Base-by-base conservation (phyloP, 2,797 vertebrate genomes). In the Melanitta fusca region DNA sequence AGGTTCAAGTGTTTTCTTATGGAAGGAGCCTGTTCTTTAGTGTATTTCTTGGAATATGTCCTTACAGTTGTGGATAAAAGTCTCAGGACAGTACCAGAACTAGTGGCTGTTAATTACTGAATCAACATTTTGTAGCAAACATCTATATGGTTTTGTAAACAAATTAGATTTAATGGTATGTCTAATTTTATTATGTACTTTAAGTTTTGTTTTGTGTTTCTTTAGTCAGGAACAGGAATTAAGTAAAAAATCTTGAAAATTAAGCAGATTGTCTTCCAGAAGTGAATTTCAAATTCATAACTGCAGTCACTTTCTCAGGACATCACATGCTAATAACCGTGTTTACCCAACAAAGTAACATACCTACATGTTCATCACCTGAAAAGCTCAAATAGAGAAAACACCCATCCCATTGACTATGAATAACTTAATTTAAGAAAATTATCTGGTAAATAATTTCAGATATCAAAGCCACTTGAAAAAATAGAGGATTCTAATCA, bases 291-390 rank as follows among this genome's bases (percentile, higher is more conserved):
- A 15, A 4, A 69, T 53, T 41, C 6, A 5, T 38, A 24, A 16
- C 12, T 85, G 32, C 13, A 3, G 7, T 66, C 39, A 2, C 36
- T 88, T 85, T 51, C 81, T 73, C 51, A 22, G 60, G 64, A 7
- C 3, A 54, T 36, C 53, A n/a, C 16, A 0, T 2, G 15, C 85
- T 71, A 68, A 15, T 54, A 45, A 1, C 0, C 32, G 38, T 16
- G 36, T 30, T 51, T 39, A 56, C 20, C 57, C 47, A 56, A 5
- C 20, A 28, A 8, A 13, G 53, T 27, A 9, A 34, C 1, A 4
- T 25, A 7, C 30, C 13, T 14, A 15, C 2, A 8, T 22, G 18
- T 20, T 69, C 27, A 5, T 32, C 21, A 6, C 45, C 54, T 54
- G 53, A 75, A 54, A 13, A 73, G 22, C 62, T 84, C 32, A 12